phyloP scores from a whole-genome alignment of 2,797 vertebrate species.

The Sarcoramphus papa region DNA sequence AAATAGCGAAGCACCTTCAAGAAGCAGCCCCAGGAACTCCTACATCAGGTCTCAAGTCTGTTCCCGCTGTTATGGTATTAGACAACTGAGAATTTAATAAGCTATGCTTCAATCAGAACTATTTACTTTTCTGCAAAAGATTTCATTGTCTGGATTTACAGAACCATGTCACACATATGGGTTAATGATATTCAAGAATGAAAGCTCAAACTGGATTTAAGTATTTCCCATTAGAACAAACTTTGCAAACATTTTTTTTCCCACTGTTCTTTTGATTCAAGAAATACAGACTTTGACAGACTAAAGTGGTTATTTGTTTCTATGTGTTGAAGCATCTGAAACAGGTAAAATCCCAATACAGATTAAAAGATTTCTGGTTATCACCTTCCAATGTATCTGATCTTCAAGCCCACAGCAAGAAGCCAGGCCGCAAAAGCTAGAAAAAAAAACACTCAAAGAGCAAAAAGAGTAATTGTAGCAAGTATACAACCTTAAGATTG shows the following conservation, averaged over 20 bases:
- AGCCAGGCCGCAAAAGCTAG: not conserved
- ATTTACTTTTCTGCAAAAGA: not conserved
- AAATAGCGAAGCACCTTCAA: not conserved
- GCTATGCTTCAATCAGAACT: not conserved
- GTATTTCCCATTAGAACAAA: not conserved
- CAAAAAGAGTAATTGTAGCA: not conserved
- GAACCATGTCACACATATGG: not conserved
- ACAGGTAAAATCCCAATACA: not conserved
- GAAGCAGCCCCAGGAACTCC: not conserved
- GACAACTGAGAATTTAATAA: not conserved
- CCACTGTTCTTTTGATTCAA: not conserved
- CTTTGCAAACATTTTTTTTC: not conserved
- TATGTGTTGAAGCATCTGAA: not conserved
- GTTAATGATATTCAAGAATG: not conserved
- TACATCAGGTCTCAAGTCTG: not conserved
- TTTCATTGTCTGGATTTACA: not conserved
- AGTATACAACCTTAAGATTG: not conserved
- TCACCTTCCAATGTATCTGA: not conserved
- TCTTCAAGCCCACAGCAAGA: not conserved
- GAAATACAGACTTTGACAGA: not conserved
- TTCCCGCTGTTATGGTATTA: not conserved
- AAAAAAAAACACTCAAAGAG: not conserved
- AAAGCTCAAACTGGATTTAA: not conserved
- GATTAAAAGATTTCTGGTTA: not conserved
- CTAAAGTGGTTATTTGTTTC: not conserved